A percentile compares a stretch with the other conserved stretches of the same genome.
Conservation (phyloP, 2,888 invertebrate species). For the Charanyca ferruginea region DNA sequence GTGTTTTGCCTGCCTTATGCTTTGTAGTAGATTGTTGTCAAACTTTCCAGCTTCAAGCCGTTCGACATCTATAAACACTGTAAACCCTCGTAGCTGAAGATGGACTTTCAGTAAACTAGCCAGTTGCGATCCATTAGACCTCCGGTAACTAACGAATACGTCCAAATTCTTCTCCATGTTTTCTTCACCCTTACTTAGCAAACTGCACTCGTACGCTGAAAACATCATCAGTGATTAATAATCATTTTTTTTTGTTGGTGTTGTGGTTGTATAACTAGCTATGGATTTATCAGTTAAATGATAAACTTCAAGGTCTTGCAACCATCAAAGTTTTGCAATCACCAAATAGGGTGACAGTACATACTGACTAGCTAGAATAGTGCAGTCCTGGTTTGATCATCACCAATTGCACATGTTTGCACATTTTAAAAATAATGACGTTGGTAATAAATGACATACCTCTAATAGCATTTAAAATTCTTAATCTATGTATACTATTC, state of each 20-base stretch:
- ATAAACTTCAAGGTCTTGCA: neutral
- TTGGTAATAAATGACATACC: conserved; percentile 78
- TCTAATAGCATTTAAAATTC: conserved; percentile 97
- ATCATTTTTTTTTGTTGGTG: neutral
- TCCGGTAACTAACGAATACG: conserved; percentile 99
- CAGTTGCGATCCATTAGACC: conserved; percentile 99
- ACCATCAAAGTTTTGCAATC: no score
- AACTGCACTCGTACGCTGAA: conserved; percentile 92
- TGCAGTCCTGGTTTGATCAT: neutral
- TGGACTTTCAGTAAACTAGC: conserved; percentile 99
- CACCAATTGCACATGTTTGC: neutral
- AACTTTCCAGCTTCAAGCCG: conserved; percentile 99
- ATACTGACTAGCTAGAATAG: neutral
- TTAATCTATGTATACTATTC: conserved; percentile 98
- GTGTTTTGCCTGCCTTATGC: conserved; percentile 98
- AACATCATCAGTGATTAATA: conserved; percentile 48
- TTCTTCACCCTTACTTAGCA: conserved; percentile 93
- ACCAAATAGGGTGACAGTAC: neutral
- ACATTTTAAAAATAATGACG: neutral
- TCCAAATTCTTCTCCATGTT: conserved; percentile 97
- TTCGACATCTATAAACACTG: conserved; percentile 99
- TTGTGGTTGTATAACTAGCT: neutral
- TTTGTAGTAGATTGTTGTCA: conserved; percentile 98
- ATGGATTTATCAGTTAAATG: neutral
- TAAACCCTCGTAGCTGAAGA: conserved; percentile 98